Conservation (phyloP, 2,888 invertebrate species). For the Polyploca ridens region DNA sequence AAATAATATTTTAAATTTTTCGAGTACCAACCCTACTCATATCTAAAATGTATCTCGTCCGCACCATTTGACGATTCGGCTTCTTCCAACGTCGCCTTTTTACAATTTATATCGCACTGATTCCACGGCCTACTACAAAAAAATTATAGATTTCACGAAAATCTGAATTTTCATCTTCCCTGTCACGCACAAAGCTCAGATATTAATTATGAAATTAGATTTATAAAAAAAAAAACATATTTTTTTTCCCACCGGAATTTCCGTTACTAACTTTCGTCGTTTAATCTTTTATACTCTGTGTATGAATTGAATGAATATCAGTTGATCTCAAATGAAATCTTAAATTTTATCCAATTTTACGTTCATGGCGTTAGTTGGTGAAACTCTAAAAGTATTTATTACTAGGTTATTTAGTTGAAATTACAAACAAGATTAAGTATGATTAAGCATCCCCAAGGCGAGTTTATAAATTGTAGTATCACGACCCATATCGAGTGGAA, state of each 20-base stretch:
- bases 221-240: too few species aligned
- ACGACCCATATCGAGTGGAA: conserved; percentile 29
- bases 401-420: conserved; percentile 1
- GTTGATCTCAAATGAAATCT: neutral
- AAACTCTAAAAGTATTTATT: neutral
- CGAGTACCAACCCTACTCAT: conserved; percentile 51
- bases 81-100: conserved; percentile 60
- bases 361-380: neutral
- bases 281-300: too few species aligned
- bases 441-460: conserved; percentile 11
- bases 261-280: too few species aligned
- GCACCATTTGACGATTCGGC: conserved; percentile 76
- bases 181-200: too few species aligned
- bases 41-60: conserved; percentile 77
- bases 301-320: too few species aligned
- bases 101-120: conserved; percentile 69
- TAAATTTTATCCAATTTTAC: neutral
- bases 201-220: too few species aligned
- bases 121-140: conserved; percentile 45
- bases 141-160: neutral
- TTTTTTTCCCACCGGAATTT: too few species aligned
- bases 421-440: conserved; percentile 11
- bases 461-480: conserved; percentile 11
- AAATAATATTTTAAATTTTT: neutral
- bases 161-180: neutral